These are phyloP conservation scores for Yoshiicerus persimilis DNA, from an alignment of 1,140 invertebrate species.

Conservation along the genomic window DNA sequence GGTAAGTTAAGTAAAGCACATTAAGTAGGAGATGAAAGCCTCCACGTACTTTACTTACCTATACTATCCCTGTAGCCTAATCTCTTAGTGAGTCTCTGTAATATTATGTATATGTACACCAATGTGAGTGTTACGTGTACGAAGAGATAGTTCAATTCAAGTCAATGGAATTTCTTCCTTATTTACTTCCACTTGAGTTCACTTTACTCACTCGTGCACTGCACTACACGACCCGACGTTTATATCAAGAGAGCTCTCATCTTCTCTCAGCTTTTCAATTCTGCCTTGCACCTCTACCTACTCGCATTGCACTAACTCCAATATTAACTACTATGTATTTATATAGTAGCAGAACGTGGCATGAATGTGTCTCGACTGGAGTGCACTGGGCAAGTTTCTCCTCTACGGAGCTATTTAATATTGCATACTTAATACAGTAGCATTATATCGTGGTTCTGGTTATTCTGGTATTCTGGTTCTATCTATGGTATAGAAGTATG, in stretches of 20 bases:
- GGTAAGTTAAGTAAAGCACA: not conserved
- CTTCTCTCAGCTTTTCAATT: not conserved
- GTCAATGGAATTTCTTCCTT: constrained; percentile 9
- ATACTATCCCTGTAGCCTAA: not conserved
- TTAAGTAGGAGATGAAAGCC: not conserved
- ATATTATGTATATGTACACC: not conserved
- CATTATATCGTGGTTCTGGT: not conserved
- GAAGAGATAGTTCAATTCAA: not conserved
- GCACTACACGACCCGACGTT: not conserved
- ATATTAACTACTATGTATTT: not conserved
- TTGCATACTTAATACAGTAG: too few relatives aligned
- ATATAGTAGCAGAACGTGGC: not conserved
- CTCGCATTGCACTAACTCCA: not conserved
- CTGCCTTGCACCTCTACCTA: too few relatives aligned
- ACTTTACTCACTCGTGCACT: not conserved
- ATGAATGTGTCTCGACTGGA: not conserved
- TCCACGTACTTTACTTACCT: not conserved
- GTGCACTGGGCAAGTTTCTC: not conserved
- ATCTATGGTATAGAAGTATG: not conserved
- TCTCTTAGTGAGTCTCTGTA: not conserved
- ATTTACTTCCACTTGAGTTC: constrained; percentile 9
- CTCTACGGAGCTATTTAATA: not conserved
- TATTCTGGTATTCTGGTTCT: too few relatives aligned
- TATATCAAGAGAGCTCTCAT: not conserved
- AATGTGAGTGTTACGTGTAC: not conserved